Percentiles rank a stretch among this genome's conserved stretches.
phyloP scores from a whole-genome alignment of 2,113 vertebrate species.

The Pandion haliaetus region DNA sequence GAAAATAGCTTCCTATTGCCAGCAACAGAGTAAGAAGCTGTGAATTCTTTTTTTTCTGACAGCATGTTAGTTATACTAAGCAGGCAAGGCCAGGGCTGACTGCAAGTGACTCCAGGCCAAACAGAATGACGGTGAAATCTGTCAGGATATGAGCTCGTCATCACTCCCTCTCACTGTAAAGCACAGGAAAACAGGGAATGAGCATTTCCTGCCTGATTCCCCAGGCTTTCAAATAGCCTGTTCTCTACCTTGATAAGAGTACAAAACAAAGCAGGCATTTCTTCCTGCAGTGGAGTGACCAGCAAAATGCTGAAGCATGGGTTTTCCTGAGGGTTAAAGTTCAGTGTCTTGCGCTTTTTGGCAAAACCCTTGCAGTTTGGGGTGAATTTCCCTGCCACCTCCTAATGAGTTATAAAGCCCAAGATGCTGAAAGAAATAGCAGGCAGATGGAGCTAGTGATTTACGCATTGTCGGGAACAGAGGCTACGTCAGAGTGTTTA shows the following conservation, averaged over 20 bases:
- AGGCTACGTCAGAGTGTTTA: background rate
- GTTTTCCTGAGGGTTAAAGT: background rate
- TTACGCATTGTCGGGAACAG: background rate
- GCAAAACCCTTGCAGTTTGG: background rate
- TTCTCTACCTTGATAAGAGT: background rate
- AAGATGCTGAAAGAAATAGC: background rate
- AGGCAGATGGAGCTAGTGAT: slow-evolving; percentile 57
- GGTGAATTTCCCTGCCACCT: background rate
- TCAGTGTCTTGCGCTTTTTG: background rate
- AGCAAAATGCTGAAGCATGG: background rate
- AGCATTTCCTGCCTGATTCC: background rate
- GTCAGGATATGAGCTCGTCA: background rate
- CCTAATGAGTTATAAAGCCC: background rate
- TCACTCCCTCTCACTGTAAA: background rate
- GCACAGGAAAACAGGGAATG: background rate
- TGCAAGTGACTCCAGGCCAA: background rate
- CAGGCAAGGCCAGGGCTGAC: background rate
- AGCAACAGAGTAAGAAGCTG: background rate
- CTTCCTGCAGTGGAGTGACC: background rate
- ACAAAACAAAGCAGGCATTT: background rate
- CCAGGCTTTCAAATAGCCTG: background rate
- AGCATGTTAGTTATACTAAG: background rate
- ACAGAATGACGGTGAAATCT: background rate
- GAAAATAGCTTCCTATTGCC: background rate
- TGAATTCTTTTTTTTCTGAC: background rate